Evolutionary conservation across 2,888 invertebrate genomes (phyloP), one percentile per base, ranked within the genome.

Genomic region (Nycteola revayana): DNA sequence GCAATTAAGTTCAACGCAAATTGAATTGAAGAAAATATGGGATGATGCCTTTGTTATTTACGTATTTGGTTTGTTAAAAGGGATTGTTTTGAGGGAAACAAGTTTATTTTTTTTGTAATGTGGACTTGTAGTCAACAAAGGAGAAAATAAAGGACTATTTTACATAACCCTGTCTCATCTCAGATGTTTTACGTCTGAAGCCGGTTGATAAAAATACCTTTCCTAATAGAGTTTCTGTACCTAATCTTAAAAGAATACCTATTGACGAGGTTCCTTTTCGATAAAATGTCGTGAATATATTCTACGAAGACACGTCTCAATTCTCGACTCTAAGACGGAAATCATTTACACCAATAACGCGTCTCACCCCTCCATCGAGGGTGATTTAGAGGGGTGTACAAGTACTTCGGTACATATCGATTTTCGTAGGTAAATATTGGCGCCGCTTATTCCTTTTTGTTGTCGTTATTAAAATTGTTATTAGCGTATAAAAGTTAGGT

Each of bases 321-420:
- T 67, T 53, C 52, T 55, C 56, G 48, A 51, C 65, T 59, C 61
- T 58, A 68, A 68, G 63, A 57, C 62, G 74, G 74, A 78, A 79
- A 80, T 78, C 76, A 79, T 79, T 80, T 79, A 75, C 76, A 74
- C 75, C 78, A 73, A 75, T 75, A 78, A 63, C 60, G 49, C 61
- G 65, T 60, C 55, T 52, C 47, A 14, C 30, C 34, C 35, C 41
- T 37, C 39, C 36, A 25, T 32, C 32, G 25, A 34, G 54, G 55
- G 66, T 70, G 74, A 69, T 71, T 75, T 74, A 74, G 64, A 64
- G 53, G 64, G 54, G 53, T 56, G 59, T 55, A 52, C 43, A 55
- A 60, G 57, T 65, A 66, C 68, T 59, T 59, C 43, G 48, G 75
- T 65, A 71, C 75, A 76, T 74, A 78, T 74, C 75, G 72, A 77